Evolutionary conservation across 2,888 invertebrate genomes (phyloP).

Genomic region (Perithous albicinctus): DNA sequence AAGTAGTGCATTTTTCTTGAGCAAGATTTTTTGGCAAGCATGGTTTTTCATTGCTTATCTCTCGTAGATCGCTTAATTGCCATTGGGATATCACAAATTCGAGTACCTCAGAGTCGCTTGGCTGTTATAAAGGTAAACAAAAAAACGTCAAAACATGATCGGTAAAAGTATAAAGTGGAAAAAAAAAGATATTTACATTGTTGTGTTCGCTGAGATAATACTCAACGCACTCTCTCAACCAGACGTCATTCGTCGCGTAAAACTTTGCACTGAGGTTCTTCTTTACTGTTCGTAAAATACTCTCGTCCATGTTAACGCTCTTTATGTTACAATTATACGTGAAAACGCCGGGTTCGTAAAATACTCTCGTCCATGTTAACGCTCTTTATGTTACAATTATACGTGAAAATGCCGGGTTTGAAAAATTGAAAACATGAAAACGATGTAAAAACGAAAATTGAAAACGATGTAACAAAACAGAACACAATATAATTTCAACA

Average conservation of each 20-base stretch:
- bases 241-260: slow-evolving; percentile 79
- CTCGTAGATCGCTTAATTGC: slow-evolving; percentile 88
- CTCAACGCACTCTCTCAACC: slow-evolving; percentile 80
- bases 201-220: slow-evolving; percentile 76
- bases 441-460: too few species aligned
- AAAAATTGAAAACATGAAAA: slow-evolving; percentile 50
- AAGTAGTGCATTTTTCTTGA: slow-evolving; percentile 84
- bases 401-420: slow-evolving; percentile 30
- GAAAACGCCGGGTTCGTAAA: slow-evolving; percentile 49
- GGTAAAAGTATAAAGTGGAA: neutral
- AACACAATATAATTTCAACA: neutral
- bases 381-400: neutral
- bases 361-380: slow-evolving; percentile 72
- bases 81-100: slow-evolving; percentile 88
- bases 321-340: neutral
- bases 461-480: neutral
- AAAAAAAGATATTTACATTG: slow-evolving; percentile 66
- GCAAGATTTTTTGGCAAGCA: slow-evolving; percentile 87
- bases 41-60: slow-evolving; percentile 86
- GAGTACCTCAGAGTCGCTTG: slow-evolving; percentile 85
- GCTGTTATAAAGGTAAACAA: slow-evolving; percentile 55
- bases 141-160: slow-evolving; percentile 19
- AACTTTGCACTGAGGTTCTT: slow-evolving; percentile 71
- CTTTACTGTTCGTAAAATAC: slow-evolving; percentile 72
- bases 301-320: slow-evolving; percentile 72